Evolutionary conservation across 2,888 invertebrate species (phyloP).

Genomic region (Omphaloscelis lunosa): DNA sequence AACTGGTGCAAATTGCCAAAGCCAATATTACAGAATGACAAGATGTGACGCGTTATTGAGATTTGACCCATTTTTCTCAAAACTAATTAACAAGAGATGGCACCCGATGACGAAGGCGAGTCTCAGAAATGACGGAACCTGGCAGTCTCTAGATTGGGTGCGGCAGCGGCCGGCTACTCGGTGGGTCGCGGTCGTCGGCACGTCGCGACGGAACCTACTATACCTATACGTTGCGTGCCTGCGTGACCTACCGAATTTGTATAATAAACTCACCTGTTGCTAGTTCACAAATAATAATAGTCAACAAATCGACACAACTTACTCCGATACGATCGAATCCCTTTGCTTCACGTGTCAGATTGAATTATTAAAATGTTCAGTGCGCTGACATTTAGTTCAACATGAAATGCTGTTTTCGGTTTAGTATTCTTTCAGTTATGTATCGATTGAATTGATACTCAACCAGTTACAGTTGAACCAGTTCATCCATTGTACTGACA

Average conservation of each 20-base stretch:
- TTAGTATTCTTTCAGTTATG: slow-evolving; percentile 27
- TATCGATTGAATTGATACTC: slow-evolving; percentile 37
- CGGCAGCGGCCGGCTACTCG: slow-evolving; percentile 36
- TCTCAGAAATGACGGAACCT: slow-evolving; percentile 22
- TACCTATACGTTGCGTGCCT: slow-evolving; percentile 57
- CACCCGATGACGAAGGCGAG: slow-evolving; percentile 34
- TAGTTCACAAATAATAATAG: slow-evolving; percentile 66
- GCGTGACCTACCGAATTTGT: slow-evolving; percentile 75
- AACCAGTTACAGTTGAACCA: slow-evolving; percentile 35
- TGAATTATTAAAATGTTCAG: slow-evolving; percentile 51
- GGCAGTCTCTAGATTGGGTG: slow-evolving; percentile 47
- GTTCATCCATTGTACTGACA: slow-evolving; percentile 49
- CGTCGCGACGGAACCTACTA: slow-evolving; percentile 26
- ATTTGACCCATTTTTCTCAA: slow-evolving; percentile 48
- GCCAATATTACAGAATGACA: slow-evolving; percentile 24
- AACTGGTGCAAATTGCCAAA: slow-evolving; percentile 29
- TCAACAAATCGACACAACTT: slow-evolving; percentile 62
- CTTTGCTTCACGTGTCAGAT: slow-evolving; percentile 40
- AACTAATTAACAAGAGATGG: slow-evolving; percentile 51
- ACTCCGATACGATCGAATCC: slow-evolving; percentile 49
- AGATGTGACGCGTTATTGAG: slow-evolving; percentile 50
- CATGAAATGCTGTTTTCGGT: slow-evolving; percentile 36
- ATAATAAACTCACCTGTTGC: slow-evolving; percentile 78
- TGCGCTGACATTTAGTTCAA: slow-evolving; percentile 16
- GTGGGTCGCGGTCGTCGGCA: slow-evolving; percentile 46